Conservation (phyloP, 1,140 invertebrate genomes). For the Olivierus martensii region DNA sequence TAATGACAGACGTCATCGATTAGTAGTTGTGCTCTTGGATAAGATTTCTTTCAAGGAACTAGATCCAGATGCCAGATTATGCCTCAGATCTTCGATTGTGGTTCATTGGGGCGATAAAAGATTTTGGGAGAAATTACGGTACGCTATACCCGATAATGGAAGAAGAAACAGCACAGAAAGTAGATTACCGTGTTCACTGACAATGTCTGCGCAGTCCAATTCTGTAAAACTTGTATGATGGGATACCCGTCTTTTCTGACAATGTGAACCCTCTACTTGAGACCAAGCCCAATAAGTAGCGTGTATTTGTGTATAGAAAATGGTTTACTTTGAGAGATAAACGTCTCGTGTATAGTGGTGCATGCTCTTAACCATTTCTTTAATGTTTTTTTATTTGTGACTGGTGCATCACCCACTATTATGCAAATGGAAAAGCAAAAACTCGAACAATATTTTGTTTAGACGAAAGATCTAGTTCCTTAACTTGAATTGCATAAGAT, state of each 20-base stretch:
- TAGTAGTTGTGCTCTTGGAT: constrained; percentile 53
- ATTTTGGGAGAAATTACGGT: constrained; percentile 88
- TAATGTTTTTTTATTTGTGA: too few relatives aligned
- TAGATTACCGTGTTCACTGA: constrained; percentile 8
- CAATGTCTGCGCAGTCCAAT: constrained; percentile 12
- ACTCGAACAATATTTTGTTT: too few relatives aligned
- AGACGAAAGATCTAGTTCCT: too few relatives aligned
- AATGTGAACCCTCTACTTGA: too few relatives aligned
- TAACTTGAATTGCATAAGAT: too few relatives aligned
- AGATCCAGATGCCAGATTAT: constrained; percentile 17
- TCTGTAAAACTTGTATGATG: constrained; percentile 17
- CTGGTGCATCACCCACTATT: too few relatives aligned
- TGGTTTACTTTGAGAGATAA: too few relatives aligned
- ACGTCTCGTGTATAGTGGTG: too few relatives aligned
- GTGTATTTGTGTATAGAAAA: too few relatives aligned
- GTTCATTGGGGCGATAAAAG: constrained; percentile 52
- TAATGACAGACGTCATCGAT: constrained; percentile 48
- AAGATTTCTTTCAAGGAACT: constrained; percentile 18
- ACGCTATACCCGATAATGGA: constrained; percentile 59
- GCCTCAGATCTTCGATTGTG: constrained; percentile 14
- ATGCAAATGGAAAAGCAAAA: too few relatives aligned
- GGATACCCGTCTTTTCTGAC: background rate
- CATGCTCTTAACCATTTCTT: too few relatives aligned
- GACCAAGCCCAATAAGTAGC: too few relatives aligned
- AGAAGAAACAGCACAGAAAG: constrained; percentile 11